phyloP scores from a whole-genome alignment of 1,140 invertebrate genomes.

The Lerema accius region DNA sequence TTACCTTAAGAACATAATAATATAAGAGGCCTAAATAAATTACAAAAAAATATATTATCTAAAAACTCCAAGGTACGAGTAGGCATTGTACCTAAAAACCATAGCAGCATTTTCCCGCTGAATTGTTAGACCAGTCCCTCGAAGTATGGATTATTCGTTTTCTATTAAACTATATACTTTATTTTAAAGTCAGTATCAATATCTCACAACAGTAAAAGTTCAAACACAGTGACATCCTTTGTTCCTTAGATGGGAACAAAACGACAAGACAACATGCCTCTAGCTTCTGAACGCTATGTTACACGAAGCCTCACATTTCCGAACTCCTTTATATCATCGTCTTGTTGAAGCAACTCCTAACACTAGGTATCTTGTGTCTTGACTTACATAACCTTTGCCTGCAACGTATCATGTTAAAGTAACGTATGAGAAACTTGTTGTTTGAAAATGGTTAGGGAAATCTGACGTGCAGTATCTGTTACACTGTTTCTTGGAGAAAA shows the following conservation, averaged over 20 bases:
- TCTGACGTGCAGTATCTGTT: background rate
- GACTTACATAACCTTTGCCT: slow-evolving; percentile 23
- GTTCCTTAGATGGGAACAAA: slow-evolving; percentile 14
- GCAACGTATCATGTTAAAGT: slow-evolving; percentile 20
- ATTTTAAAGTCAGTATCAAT: slow-evolving; percentile 21
- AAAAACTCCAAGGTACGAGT: too few species aligned
- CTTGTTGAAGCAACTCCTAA: slow-evolving; percentile 24
- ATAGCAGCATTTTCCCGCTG: too few species aligned
- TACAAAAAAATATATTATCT: too few species aligned
- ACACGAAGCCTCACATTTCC: slow-evolving; percentile 29
- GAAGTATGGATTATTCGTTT: too few species aligned
- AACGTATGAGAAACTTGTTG: slow-evolving; percentile 16
- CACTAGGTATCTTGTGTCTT: slow-evolving; percentile 20
- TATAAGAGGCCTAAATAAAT: too few species aligned
- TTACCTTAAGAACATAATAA: too few species aligned
- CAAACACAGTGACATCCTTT: slow-evolving; percentile 17
- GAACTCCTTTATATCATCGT: slow-evolving; percentile 28
- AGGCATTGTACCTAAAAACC: too few species aligned
- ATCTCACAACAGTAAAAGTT: slow-evolving; percentile 34
- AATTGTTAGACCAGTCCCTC: too few species aligned
- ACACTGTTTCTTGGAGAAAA: background rate
- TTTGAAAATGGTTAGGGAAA: slow-evolving; percentile 14
- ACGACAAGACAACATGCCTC: slow-evolving; percentile 25
- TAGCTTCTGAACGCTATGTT: slow-evolving; percentile 26
- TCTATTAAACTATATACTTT: slow-evolving; percentile 5